A percentile compares a stretch with the other conserved stretches of the same genome.
These are phyloP conservation scores for Azorinus chamasolen DNA, from an alignment of 2,888 invertebrate species.

Conservation along the genomic window DNA sequence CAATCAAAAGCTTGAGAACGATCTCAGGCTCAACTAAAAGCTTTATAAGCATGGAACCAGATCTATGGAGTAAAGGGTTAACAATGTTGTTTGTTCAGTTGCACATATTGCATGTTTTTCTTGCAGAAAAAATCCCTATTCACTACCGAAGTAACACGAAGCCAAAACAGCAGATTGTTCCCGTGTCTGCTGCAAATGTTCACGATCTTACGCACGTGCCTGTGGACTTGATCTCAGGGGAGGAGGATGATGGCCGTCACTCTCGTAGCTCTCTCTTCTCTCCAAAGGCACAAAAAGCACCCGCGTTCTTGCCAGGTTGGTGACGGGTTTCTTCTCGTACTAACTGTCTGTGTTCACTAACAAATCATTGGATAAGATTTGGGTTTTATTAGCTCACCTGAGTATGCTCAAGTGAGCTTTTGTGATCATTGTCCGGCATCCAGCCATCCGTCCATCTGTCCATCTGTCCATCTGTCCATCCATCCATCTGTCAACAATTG, in stretches of 20 bases:
- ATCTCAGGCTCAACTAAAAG: too few relatives aligned
- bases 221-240: slow-evolving; percentile 59
- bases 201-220: slow-evolving; percentile 71
- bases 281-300: slow-evolving; percentile 73
- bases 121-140: slow-evolving; percentile 82
- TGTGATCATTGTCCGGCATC: neutral
- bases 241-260: slow-evolving; percentile 69
- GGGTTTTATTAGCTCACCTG: slow-evolving; percentile 4
- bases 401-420: too few relatives aligned
- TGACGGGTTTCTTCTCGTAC: slow-evolving; percentile 50
- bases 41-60: too few relatives aligned
- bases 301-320: slow-evolving; percentile 78
- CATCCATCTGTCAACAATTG: too few relatives aligned
- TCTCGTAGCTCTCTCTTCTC: slow-evolving; percentile 73
- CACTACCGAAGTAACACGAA: slow-evolving; percentile 77
- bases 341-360: slow-evolving; percentile 1
- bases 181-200: slow-evolving; percentile 71
- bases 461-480: too few relatives aligned
- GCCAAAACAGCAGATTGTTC: slow-evolving; percentile 66
- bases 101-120: slow-evolving; percentile 31
- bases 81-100: too few relatives aligned
- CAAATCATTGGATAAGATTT: neutral
- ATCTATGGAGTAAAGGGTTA: too few relatives aligned
- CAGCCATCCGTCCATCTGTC: neutral
- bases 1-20: too few relatives aligned